Evolutionary conservation across 2,888 invertebrate genomes (phyloP).

Genomic region (Pristionchus entomophagus): DNA sequence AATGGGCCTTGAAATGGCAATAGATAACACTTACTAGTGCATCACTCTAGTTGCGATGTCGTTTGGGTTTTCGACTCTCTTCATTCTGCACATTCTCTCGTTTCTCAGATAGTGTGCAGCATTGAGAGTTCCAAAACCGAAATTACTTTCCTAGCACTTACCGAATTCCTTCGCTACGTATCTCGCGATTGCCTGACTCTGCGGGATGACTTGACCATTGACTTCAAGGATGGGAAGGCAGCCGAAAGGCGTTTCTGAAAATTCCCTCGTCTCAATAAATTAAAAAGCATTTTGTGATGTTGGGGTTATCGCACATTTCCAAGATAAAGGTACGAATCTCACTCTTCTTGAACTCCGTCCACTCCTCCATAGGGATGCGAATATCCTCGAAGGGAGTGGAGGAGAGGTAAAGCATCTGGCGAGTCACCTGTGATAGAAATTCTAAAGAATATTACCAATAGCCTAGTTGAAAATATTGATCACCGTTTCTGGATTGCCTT

Average conservation of each 20-base stretch:
- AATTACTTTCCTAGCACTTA: background rate
- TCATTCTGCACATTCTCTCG: too few species aligned
- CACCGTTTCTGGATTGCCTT: too few species aligned
- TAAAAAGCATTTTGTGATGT: background rate
- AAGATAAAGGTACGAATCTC: background rate
- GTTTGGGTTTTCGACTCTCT: too few species aligned
- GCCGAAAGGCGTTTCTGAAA: background rate
- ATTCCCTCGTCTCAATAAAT: background rate
- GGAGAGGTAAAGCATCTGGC: background rate
- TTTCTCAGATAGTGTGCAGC: too few species aligned
- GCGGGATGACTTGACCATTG: background rate
- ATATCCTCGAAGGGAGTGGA: constrained; percentile 2
- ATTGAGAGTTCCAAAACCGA: too few species aligned
- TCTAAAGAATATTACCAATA: too few species aligned
- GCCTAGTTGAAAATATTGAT: too few species aligned
- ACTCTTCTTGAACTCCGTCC: background rate
- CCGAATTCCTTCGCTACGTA: background rate
- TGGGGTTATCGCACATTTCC: background rate
- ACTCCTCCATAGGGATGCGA: background rate
- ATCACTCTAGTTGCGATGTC: too few species aligned
- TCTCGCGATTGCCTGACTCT: background rate
- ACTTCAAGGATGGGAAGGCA: background rate
- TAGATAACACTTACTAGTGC: too few species aligned
- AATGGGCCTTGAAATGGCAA: too few species aligned
- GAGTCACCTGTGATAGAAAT: too few species aligned